phyloP scores from a whole-genome alignment of 2,888 invertebrate species.

The Amorpha juglandis region DNA sequence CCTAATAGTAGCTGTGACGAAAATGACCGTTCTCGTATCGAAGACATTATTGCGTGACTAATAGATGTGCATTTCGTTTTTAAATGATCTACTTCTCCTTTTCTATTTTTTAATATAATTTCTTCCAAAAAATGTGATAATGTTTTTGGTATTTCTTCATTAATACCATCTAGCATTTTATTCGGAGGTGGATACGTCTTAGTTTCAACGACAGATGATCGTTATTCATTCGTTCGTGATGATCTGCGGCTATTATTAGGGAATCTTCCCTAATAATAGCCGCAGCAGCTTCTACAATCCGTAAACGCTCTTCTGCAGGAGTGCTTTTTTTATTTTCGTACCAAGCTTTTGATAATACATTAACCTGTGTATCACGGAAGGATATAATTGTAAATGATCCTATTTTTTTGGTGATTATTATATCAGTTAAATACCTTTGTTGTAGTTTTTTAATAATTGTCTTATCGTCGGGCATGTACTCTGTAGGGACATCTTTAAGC shows the following conservation, averaged over 20 bases:
- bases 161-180: conserved; percentile 22
- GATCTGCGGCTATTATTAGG: no score
- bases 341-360: no score
- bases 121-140: conserved; percentile 15
- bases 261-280: conserved; percentile 32
- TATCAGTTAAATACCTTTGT: no score
- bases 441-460: no score
- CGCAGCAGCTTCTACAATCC: conserved; percentile 36
- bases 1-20: conserved; percentile 42
- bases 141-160: background rate
- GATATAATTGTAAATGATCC: no score
- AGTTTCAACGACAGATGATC: conserved; percentile 30
- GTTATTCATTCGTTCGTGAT: no score
- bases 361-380: no score
- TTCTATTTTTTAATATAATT: background rate
- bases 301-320: no score
- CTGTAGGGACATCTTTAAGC: no score
- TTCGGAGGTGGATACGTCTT: conserved; percentile 37
- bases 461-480: no score
- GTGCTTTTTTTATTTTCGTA: conserved; percentile 43
- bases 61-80: conserved; percentile 36
- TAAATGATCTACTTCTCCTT: conserved; percentile 38
- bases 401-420: no score
- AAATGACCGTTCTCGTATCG: no score
- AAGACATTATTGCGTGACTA: conserved; percentile 34